Evolutionary conservation across 2,113 vertebrate genomes (phyloP).

Genomic region (Morone chrysops): DNA sequence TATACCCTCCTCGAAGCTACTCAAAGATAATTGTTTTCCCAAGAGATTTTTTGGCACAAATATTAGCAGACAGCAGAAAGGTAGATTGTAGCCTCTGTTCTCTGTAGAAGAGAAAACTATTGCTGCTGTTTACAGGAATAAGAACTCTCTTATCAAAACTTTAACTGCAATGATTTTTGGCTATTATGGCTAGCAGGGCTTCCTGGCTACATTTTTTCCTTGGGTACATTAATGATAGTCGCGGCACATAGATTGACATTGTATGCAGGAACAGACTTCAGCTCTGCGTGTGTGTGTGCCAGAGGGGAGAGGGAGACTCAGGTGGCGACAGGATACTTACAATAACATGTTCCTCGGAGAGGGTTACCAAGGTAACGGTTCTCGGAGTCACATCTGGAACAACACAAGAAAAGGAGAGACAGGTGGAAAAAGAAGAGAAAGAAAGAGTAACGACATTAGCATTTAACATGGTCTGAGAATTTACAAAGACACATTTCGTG

Average conservation of each 20-base stretch:
- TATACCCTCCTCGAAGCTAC: not conserved
- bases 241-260: not conserved
- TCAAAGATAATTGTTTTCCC: too few relatives aligned
- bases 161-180: too few relatives aligned
- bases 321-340: conserved; percentile 86
- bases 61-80: too few relatives aligned
- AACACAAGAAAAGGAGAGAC: conserved; percentile 18
- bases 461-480: conserved; percentile 6
- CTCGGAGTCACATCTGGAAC: conserved; percentile 94
- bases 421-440: not conserved
- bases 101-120: too few relatives aligned
- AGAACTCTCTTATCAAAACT: too few relatives aligned
- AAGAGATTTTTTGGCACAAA: not conserved
- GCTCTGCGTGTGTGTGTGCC: not conserved
- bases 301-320: conserved; percentile 13
- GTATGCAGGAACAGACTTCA: not conserved
- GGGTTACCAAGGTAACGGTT: conserved; percentile 96
- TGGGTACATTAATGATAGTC: not conserved
- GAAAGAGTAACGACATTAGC: conserved; percentile 40
- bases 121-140: too few relatives aligned
- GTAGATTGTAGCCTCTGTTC: too few relatives aligned
- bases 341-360: conserved; percentile 94
- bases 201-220: not conserved
- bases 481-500: not conserved
- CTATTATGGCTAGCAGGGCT: not conserved